A percentile compares a stretch with the other conserved stretches of the same genome.
These are phyloP conservation scores for Lates japonicus DNA, from an alignment of 2,797 vertebrate species.

Conservation along the genomic window DNA sequence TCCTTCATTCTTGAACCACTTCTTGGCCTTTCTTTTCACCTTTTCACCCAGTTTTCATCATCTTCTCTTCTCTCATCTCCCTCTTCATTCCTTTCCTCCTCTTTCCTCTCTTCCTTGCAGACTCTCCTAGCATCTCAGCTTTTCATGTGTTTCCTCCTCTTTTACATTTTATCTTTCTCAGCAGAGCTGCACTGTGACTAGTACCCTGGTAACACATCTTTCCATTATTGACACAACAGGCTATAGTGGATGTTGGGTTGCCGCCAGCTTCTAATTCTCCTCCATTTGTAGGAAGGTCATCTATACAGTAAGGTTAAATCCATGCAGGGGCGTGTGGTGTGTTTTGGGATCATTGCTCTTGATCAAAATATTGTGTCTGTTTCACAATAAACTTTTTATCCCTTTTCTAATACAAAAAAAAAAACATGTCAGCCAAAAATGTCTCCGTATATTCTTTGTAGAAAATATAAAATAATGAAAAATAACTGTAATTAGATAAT, in stretches of 20 bases:
- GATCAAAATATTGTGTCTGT: background rate
- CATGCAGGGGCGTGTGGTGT: slow-evolving; percentile 20
- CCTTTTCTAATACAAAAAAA: background rate
- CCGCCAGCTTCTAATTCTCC: slow-evolving; percentile 45
- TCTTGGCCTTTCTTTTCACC: background rate
- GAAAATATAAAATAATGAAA: background rate
- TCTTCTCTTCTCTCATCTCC: background rate
- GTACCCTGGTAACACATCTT: slow-evolving; percentile 38
- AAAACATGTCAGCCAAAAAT: background rate
- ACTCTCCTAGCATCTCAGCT: background rate
- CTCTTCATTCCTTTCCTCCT: background rate
- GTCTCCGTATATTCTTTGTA: background rate
- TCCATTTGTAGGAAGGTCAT: slow-evolving; percentile 48
- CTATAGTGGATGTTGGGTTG: slow-evolving; percentile 22
- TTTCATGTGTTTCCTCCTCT: background rate
- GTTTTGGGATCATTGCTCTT: slow-evolving; percentile 33
- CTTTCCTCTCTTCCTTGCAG: background rate
- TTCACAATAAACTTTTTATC: background rate
- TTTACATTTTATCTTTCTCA: background rate
- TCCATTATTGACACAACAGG: slow-evolving; percentile 54
- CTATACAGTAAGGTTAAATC: slow-evolving; percentile 53
- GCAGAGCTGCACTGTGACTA: slow-evolving; percentile 24
- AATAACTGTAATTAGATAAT: too few relatives aligned
- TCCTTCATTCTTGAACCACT: background rate
- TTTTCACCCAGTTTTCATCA: slow-evolving; percentile 15